Evolutionary conservation across 2,888 invertebrate species (phyloP).

Genomic region (Pterostichus madidus): DNA sequence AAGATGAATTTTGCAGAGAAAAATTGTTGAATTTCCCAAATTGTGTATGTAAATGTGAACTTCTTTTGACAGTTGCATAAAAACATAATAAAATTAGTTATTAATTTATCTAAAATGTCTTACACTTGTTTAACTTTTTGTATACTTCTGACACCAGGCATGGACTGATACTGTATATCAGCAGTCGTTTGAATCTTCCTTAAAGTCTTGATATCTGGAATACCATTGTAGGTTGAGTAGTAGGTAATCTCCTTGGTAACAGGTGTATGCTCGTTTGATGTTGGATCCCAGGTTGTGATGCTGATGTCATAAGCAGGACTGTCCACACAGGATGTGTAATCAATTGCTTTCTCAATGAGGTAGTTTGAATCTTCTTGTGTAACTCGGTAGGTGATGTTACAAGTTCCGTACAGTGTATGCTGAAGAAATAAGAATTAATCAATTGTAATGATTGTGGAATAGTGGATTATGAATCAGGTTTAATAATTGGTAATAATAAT

Average conservation of each 20-base stretch:
- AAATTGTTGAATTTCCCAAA: no score
- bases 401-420: conserved; percentile 35
- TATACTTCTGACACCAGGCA: background rate
- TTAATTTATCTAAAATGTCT: background rate
- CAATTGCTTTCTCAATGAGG: conserved; percentile 16
- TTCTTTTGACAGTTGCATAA: no score
- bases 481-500: no score
- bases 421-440: background rate
- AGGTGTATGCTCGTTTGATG: background rate
- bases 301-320: background rate
- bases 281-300: conserved; percentile 4
- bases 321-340: conserved; percentile 4
- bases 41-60: no score
- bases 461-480: no score
- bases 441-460: no score
- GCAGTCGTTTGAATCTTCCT: conserved; percentile 10
- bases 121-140: conserved; percentile 36
- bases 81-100: background rate
- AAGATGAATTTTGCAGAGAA: no score
- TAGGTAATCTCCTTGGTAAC: conserved; percentile 1
- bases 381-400: background rate
- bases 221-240: background rate
- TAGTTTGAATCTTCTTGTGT: background rate
- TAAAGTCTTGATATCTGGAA: background rate
- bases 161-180: conserved; percentile 15